phyloP scores from a whole-genome alignment of 2,888 invertebrate species.

The Leptinotarsa tumamoca region DNA sequence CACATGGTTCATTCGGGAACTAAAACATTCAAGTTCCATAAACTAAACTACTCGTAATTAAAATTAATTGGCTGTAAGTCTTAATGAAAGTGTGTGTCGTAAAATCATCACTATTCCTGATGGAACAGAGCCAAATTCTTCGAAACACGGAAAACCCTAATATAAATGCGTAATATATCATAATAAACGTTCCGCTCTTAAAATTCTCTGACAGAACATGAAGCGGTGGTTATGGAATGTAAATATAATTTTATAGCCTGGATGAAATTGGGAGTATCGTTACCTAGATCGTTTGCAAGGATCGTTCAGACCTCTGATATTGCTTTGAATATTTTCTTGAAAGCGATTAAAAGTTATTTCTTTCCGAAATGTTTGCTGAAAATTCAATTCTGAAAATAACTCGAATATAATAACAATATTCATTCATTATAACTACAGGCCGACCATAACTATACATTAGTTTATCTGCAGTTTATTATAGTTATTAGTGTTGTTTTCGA shows the following conservation, averaged over 20 bases:
- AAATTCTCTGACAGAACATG: neutral
- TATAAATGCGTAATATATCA: conserved; percentile 12
- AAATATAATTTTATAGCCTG: neutral
- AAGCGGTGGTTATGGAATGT: neutral
- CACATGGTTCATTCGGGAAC: too few relatives aligned
- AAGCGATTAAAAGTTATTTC: neutral
- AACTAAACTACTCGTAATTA: too few relatives aligned
- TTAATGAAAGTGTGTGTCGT: too few relatives aligned
- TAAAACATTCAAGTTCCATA: too few relatives aligned
- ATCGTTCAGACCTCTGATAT: neutral
- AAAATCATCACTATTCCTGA: neutral
- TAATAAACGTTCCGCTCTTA: neutral
- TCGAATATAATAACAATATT: too few relatives aligned
- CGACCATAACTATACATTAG: too few relatives aligned
- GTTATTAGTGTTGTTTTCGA: too few relatives aligned
- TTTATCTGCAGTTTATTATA: too few relatives aligned
- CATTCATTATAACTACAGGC: too few relatives aligned
- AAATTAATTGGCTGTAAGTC: too few relatives aligned
- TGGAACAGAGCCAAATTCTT: neutral
- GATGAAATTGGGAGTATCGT: neutral
- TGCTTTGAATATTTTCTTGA: neutral
- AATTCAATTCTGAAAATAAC: too few relatives aligned
- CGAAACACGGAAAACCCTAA: neutral
- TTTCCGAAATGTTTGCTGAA: neutral
- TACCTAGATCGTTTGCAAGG: neutral